Base-by-base conservation (phyloP, 2,888 invertebrate species). In the Oeneis ivallda region DNA sequence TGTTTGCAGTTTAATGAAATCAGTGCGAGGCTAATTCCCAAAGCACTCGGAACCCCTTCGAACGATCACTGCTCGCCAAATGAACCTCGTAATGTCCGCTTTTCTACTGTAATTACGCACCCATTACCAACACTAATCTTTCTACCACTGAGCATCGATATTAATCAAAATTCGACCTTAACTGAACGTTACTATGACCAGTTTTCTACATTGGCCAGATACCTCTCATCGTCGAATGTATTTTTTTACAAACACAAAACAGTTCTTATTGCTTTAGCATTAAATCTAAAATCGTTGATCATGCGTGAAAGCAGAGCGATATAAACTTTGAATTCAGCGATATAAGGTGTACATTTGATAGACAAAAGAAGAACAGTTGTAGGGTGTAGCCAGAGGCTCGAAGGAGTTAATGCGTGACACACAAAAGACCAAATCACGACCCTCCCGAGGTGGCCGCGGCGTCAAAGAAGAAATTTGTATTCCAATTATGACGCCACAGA, bases 351-450 rank as follows among this genome's bases (percentile, higher is more conserved):
- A 66, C 62, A 80, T 83, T 84, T 19, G 76, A 49, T 60, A 70
- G 71, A 56, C 62, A 10, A n/a, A 45, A n/a, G 50, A 17, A 60
- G 64, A 58, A 70, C 66, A 66, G 76, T 76, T 37, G 76, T 79
- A 80, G 80, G 84, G 83, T 84, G 81, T 81, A 82, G 78, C 83
- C 81, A 73, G 83, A 81, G 85, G 84, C 82, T 82, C 83, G 86
- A 89, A 90, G 90, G 89, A 91, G 89, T 89, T 90, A 89, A 90
- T 89, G 89, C 89, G 90, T 89, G 89, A 79, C 83, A 84, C 89
- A 92, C 91, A 92, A 92, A 91, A 89, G 90, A 83, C 89, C 85
- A 91, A 91, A 91, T 91, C 91, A 91, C 89, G 86, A 86, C 85
- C 85, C 86, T 86, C 75, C 75, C 76, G 72, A 71, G 75, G 85